Evolutionary conservation across 1,140 invertebrate species (phyloP), one percentile per base, ranked within the genome.

Genomic region (Paralvinella palmiformis): DNA sequence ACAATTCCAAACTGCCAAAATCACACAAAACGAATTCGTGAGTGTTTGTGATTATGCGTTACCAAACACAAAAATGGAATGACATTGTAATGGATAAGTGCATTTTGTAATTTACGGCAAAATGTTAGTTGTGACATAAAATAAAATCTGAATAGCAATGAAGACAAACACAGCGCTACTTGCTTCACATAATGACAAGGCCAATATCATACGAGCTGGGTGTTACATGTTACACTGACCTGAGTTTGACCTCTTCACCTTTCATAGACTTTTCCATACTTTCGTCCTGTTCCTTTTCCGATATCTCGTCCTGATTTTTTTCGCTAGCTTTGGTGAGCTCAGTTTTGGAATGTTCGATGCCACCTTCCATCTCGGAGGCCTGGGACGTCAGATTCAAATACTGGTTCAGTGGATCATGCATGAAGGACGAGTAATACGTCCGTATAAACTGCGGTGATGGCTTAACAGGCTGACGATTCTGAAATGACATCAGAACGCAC

Each of bases 401-500:
- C n/a, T n/a, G n/a, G n/a, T n/a, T n/a, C 61, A 91, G 84, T 4
- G 91, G 91, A 82, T 94, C 91, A 68, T 88, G 86, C 59, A 86
- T 85, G 78, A 93, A 95, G n/a, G 91, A 89, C 53, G 84, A 84
- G 73, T 94, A 90, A 75, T 92, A 95, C 17, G 87, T 89, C 69
- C 86, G 88, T 27, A 94, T 88, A 72, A 91, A 92, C 76, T 89
- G 85, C 67, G 88, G 86, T 0, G 91, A 93, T 15, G 92, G 91
- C 79, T 91, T 86, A 1, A 87, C 75, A 10, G 89, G 86, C 69
- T 85, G 83, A 71, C 86, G 85, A 27, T 83, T 86, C 64, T 84
- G 80, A 69, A 91, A 57, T 33, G n/a, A 57, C 53, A 56, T 56
- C 24, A 33, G 17, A 17, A 56, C 20, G 17, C 17, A 20, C 29